Evolutionary conservation across 1,140 invertebrate species (phyloP).

Genomic region (Papilio machaon): DNA sequence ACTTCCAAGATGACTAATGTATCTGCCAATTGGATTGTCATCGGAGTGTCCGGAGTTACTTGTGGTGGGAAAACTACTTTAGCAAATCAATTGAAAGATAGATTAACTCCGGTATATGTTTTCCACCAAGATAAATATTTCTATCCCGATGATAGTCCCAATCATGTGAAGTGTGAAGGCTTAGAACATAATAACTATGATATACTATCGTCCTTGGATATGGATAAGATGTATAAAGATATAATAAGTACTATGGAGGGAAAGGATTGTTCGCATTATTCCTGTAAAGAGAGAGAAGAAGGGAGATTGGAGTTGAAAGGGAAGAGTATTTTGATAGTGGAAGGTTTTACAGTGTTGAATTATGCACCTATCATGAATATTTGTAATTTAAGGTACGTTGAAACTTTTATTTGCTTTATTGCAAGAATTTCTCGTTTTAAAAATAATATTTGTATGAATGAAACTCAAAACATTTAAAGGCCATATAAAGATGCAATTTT

Average conservation of each 20-base stretch:
- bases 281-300: conserved; percentile 36
- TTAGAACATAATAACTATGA: conserved; percentile 92
- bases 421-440: not conserved
- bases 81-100: conserved; percentile 82
- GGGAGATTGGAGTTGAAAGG: conserved; percentile 53
- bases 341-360: conserved; percentile 90
- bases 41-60: conserved; percentile 90
- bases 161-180: conserved; percentile 85
- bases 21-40: conserved; percentile 84
- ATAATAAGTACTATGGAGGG: conserved; percentile 75
- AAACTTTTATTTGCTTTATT: conserved; percentile 1
- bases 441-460: too few species aligned
- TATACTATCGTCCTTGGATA: conserved; percentile 87
- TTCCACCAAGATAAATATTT: conserved; percentile 92
- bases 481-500: too few species aligned
- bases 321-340: conserved; percentile 86
- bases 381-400: conserved; percentile 82
- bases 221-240: conserved; percentile 87
- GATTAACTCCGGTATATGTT: conserved; percentile 81
- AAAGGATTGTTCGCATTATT: conserved; percentile 48
- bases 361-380: conserved; percentile 84
- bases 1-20: conserved; percentile 42
- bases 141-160: conserved; percentile 84
- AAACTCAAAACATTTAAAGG: too few species aligned
- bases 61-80: conserved; percentile 92